Conservation (phyloP, 2,113 vertebrate genomes). For the Jaculus jaculus region DNA sequence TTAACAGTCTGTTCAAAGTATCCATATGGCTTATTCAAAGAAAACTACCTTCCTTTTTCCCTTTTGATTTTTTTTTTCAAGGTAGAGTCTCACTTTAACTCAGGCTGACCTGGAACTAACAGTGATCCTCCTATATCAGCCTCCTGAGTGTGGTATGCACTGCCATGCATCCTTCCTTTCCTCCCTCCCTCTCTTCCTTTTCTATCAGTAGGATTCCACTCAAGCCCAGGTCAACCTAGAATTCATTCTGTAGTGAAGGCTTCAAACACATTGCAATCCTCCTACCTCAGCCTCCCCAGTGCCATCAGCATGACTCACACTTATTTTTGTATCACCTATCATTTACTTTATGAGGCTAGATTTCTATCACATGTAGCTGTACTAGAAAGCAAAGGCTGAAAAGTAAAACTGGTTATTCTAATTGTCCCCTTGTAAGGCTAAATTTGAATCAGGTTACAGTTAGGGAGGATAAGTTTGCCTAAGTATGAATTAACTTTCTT, state of each 20-base stretch:
- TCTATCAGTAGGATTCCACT: no score
- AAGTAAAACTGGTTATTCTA: constrained; percentile 2
- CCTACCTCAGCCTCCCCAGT: no score
- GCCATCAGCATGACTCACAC: no score
- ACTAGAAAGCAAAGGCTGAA: background rate
- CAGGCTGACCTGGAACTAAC: no score
- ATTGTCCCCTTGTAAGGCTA: background rate
- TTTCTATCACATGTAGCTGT: constrained; percentile 15
- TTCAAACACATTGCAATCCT: no score
- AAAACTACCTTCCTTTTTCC: background rate
- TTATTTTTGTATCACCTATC: background rate
- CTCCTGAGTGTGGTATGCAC: no score
- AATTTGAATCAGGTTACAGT: background rate
- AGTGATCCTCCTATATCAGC: no score
- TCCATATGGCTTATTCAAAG: background rate
- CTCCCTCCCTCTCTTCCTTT: no score
- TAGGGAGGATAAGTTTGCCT: background rate
- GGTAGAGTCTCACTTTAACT: no score
- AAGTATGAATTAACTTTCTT: background rate
- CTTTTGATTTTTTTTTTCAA: background rate
- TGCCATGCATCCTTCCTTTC: no score
- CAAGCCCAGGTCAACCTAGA: no score
- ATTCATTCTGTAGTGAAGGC: no score
- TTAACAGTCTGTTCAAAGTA: background rate
- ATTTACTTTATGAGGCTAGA: background rate